Evolutionary conservation across 2,113 vertebrate genomes (phyloP), one percentile per base, ranked within the genome.

Genomic region (Carassius auratus): DNA sequence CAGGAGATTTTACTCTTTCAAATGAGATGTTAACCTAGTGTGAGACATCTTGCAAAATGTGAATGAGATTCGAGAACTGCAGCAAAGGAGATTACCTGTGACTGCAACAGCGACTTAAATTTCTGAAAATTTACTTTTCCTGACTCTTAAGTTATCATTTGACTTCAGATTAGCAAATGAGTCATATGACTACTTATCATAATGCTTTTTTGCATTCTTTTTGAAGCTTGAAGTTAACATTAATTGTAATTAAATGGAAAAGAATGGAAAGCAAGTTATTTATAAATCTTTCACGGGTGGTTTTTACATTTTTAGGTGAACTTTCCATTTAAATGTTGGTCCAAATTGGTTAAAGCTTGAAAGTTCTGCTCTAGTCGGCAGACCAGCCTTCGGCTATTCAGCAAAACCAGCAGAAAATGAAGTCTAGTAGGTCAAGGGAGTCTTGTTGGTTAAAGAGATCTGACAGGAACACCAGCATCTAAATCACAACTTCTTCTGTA

Each of bases 401-500:
- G 68, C 68, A 26, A 50, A 26, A 48, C 42, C 73, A 15, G 13
- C 73, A 75, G 21, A 50, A 75, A 48, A 48, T 13, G 13, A 74
- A 48, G 23, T 4, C 71, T 5, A 5, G 19, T 45, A 23, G 69
- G 9, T 10, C 38, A 45, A 45, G 15, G 3, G 42, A 23, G 21
- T 48, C 12, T 26, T 15, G 13, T 50, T 15, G 42, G 19, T 45
- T n/a, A n/a, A 45, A 45, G 19, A 42, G 42, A 36, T 71, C 69
- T 73, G 69, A 42, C 21, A 1, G 10, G 21, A 21, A 74, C 71
- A 78, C 19, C 76, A 78, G 75, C 76, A 36, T 78, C 50, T 78
- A 38, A 78, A 79, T 13, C 76, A 50, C 73, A 75, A 76, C 45
- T 55, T 76, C 23, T 76, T 14, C 48, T 76, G 26, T 26, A 76